Conservation (phyloP, 2,113 vertebrate genomes). For the Labeo rohita region DNA sequence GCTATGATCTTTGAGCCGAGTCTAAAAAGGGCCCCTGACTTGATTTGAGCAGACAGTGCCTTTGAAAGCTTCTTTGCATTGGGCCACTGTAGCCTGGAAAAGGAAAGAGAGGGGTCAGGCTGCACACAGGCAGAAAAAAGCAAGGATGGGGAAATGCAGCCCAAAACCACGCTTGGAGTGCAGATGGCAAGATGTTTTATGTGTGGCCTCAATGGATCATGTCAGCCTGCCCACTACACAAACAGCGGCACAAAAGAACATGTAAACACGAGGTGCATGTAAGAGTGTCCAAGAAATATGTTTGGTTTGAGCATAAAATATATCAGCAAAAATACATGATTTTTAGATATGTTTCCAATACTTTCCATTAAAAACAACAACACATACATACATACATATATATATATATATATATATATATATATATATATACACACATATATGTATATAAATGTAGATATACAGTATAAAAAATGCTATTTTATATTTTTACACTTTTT, state of each 20-base stretch:
- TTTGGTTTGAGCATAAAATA: not conserved
- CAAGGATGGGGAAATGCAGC: conserved; percentile 58
- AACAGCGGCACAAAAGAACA: conserved; percentile 65
- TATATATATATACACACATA: too few relatives aligned
- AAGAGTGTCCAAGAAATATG: not conserved
- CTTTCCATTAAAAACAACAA: too few relatives aligned
- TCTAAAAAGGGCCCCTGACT: conserved; percentile 77
- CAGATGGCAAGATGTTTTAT: conserved; percentile 78
- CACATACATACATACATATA: too few relatives aligned
- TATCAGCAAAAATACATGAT: not conserved
- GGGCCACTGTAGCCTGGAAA: conserved; percentile 75
- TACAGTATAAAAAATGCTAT: too few relatives aligned
- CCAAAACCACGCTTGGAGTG: conserved; percentile 77
- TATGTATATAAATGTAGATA: too few relatives aligned
- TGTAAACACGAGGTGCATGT: not conserved
- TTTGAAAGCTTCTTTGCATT: conserved; percentile 80
- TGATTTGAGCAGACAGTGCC: conserved; percentile 80
- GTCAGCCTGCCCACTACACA: conserved; percentile 75
- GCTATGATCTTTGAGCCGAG: conserved; percentile 79
- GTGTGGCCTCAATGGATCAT: conserved; percentile 76
- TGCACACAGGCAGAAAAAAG: conserved; percentile 70
- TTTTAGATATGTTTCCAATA: too few relatives aligned
- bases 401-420: too few relatives aligned
- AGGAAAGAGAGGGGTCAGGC: conserved; percentile 74
- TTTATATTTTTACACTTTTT: too few relatives aligned